phyloP scores from a whole-genome alignment of 2,888 invertebrate species.

The Gari tellinella region DNA sequence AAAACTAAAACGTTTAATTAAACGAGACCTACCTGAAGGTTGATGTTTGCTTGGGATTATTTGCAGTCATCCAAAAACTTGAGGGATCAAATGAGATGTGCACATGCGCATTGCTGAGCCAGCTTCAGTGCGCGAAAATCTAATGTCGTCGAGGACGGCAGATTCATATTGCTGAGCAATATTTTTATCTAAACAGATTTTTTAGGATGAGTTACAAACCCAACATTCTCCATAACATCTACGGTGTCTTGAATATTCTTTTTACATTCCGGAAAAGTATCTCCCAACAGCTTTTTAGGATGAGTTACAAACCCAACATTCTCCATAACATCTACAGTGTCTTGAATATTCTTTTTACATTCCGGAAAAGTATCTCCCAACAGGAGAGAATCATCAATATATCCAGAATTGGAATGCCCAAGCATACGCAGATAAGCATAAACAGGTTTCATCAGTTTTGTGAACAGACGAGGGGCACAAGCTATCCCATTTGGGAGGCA shows the following conservation, averaged over 20 bases:
- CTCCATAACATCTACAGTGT: neutral
- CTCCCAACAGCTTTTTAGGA: too few species aligned
- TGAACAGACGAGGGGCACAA: conserved; percentile 56
- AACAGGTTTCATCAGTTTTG: conserved; percentile 60
- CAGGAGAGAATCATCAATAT: conserved; percentile 57
- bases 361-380: conserved; percentile 12
- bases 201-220: too few species aligned
- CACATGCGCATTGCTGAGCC: too few species aligned
- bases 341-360: conserved; percentile 39
- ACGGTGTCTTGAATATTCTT: too few species aligned
- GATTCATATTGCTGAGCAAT: neutral
- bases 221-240: too few species aligned
- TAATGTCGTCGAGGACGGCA: neutral
- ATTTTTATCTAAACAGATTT: neutral
- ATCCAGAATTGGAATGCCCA: conserved; percentile 43
- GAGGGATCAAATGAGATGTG: too few species aligned
- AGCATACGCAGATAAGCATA: conserved; percentile 38
- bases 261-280: too few species aligned
- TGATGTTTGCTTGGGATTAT: too few species aligned
- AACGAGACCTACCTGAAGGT: too few species aligned
- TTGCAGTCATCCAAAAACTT: too few species aligned
- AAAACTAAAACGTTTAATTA: too few species aligned
- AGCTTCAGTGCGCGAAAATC: too few species aligned
- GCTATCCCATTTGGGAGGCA: conserved; percentile 56
- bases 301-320: conserved; percentile 7